Evolutionary conservation across 2,888 invertebrate genomes (phyloP).

Genomic region (Hirudinaria manillensis): DNA sequence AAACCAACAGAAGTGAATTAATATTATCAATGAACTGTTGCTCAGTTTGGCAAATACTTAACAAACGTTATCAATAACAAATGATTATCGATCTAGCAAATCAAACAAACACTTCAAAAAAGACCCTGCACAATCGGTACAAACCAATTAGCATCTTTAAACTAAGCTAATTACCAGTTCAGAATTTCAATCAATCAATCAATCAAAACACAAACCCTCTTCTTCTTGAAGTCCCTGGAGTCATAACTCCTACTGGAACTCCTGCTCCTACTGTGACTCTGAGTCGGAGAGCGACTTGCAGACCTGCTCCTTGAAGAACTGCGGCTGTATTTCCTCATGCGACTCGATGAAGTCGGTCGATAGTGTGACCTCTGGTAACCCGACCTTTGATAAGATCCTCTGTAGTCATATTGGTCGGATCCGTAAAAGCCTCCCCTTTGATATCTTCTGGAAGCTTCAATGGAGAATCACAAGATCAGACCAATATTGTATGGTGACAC

Average conservation of each 20-base stretch:
- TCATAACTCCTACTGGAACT: slow-evolving; percentile 33
- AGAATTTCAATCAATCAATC: neutral
- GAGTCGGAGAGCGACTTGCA: slow-evolving; percentile 29
- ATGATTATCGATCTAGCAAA: too few species aligned
- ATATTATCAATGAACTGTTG: too few species aligned
- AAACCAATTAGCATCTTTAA: neutral
- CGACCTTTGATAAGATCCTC: slow-evolving; percentile 15
- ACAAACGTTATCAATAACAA: too few species aligned
- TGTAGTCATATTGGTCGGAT: slow-evolving; percentile 17
- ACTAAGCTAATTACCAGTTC: too few species aligned
- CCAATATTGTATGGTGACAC: too few species aligned
- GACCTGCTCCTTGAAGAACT: slow-evolving; percentile 35
- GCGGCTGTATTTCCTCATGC: slow-evolving; percentile 29
- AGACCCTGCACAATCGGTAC: neutral
- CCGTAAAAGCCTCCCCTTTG: slow-evolving; percentile 13
- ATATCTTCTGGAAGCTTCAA: neutral
- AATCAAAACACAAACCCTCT: slow-evolving; percentile 26
- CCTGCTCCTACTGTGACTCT: slow-evolving; percentile 32
- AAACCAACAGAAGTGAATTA: too few species aligned
- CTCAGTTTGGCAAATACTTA: too few species aligned
- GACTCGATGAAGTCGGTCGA: slow-evolving; percentile 19
- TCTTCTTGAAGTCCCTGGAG: slow-evolving; percentile 30
- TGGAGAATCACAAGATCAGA: too few species aligned
- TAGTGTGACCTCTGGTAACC: neutral
- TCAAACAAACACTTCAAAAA: neutral